Conservation (phyloP, 1,140 invertebrate species). For the Orius laevigatus region DNA sequence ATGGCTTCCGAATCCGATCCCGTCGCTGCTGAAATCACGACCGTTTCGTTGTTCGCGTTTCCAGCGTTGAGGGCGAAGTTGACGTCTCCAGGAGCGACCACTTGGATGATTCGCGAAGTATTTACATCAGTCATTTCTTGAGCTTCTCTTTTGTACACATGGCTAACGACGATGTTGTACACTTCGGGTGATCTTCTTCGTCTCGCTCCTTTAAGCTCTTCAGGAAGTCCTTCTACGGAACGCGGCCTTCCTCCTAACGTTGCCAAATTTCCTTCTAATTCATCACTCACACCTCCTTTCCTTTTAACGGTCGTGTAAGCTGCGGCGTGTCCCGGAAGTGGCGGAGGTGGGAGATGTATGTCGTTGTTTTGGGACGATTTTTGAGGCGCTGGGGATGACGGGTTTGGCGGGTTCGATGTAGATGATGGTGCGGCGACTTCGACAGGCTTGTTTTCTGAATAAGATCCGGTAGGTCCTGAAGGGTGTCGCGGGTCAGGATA, state of each 20-base stretch:
- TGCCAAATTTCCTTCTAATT: slow-evolving; percentile 48
- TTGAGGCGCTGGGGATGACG: slow-evolving; percentile 45
- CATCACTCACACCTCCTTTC: slow-evolving; percentile 51
- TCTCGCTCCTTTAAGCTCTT: slow-evolving; percentile 47
- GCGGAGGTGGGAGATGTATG: slow-evolving; percentile 60
- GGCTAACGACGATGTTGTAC: slow-evolving; percentile 35
- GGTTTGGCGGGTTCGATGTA: slow-evolving; percentile 25
- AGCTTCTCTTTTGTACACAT: slow-evolving; percentile 68
- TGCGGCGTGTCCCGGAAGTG: slow-evolving; percentile 50
- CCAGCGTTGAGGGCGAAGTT: slow-evolving; percentile 70
- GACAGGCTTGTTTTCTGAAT: slow-evolving; percentile 62
- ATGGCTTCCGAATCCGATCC: slow-evolving; percentile 64
- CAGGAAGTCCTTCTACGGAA: slow-evolving; percentile 56
- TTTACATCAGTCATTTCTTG: slow-evolving; percentile 89
- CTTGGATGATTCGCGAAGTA: slow-evolving; percentile 77
- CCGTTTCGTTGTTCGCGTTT: slow-evolving; percentile 58
- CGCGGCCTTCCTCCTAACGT: slow-evolving; percentile 67
- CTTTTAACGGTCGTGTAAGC: slow-evolving; percentile 68
- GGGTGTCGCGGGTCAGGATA: slow-evolving; percentile 58
- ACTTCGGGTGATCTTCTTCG: slow-evolving; percentile 37
- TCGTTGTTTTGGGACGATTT: slow-evolving; percentile 30
- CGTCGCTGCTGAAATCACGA: slow-evolving; percentile 47
- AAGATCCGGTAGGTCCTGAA: slow-evolving; percentile 58
- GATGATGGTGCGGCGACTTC: slow-evolving; percentile 55
- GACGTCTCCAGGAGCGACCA: slow-evolving; percentile 83